Evolutionary conservation across 1,140 invertebrate genomes (phyloP), one percentile per base, ranked within the genome.

Genomic region (Apis cerana): DNA sequence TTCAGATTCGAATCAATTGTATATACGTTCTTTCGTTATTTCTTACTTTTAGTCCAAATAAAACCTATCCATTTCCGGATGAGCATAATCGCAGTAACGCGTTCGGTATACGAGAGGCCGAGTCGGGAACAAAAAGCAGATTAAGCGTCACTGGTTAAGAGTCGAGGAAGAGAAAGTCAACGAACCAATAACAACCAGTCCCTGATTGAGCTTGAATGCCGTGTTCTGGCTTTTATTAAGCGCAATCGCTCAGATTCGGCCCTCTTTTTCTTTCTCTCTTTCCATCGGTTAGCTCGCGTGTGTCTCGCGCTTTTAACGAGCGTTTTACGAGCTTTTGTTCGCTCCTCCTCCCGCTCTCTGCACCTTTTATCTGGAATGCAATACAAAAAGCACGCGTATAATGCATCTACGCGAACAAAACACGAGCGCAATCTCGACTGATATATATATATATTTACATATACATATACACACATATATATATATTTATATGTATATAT

Each of bases 91-190:
- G 52, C 15, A 15, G 52, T 9, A 19, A 27, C 23, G 48, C 15
- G 65, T 19, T 69, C 10, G 48, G 4, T 69, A 50, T 27, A 56
- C 33, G n/a, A 50, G 43, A 12, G 17, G 50, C n/a, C 4, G 10
- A 2, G 19, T 11, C 21, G 48, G 48, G 19, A 69, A 71, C 52
- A 81, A 86, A 86, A 86, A 86, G 80, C 80, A 69, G 82, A 78
- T 76, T 87, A 80, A 87, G 74, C 85, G 85, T 77, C 71, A 75
- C 75, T 76, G 80, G 85, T 86, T 77, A 85, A 82, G 84, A 82
- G 80, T 83, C 82, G 70, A 86, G 75, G 80, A 76, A 85, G 85
- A 87, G 85, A 86, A 87, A 87, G 85, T 87, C 85, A 86, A 87
- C 85, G 85, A 87, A 83, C 85, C 85, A 87, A 86, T 87, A 62